Evolutionary conservation across 2,797 vertebrate genomes (phyloP).

Genomic region (Columba guinea): DNA sequence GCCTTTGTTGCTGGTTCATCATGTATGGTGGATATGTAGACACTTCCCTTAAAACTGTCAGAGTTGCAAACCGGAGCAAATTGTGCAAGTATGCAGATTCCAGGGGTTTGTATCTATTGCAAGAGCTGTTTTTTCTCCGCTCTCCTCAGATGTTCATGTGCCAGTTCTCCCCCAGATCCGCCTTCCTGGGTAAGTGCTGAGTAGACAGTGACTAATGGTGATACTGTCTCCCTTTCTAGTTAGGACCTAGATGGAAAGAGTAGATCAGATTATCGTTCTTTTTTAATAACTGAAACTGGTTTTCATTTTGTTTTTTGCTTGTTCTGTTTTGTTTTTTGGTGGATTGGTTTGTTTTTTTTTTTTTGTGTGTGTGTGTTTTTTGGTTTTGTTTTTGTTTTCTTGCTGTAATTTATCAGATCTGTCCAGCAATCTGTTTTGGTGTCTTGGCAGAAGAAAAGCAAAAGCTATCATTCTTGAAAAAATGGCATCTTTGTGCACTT

Average conservation of each 20-base stretch:
- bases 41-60: background rate
- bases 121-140: background rate
- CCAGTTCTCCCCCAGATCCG: background rate
- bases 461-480: background rate
- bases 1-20: background rate
- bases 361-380: too few species aligned
- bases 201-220: background rate
- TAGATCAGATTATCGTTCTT: background rate
- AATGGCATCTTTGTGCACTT: background rate
- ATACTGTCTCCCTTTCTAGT: background rate
- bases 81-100: slow-evolving; percentile 49
- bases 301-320: background rate
- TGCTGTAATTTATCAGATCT: background rate
- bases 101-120: background rate
- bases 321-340: too few species aligned
- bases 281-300: background rate
- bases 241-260: background rate
- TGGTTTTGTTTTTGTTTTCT: background rate
- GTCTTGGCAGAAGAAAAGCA: background rate
- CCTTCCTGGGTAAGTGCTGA: slow-evolving; percentile 31
- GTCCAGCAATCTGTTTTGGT: background rate
- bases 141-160: accelerated
- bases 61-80: background rate
- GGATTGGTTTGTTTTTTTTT: too few species aligned
- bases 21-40: background rate